Percentiles rank a stretch among this genome's conserved stretches.
Conservation (phyloP, 2,113 vertebrate genomes). For the Lutjanus erythropterus region DNA sequence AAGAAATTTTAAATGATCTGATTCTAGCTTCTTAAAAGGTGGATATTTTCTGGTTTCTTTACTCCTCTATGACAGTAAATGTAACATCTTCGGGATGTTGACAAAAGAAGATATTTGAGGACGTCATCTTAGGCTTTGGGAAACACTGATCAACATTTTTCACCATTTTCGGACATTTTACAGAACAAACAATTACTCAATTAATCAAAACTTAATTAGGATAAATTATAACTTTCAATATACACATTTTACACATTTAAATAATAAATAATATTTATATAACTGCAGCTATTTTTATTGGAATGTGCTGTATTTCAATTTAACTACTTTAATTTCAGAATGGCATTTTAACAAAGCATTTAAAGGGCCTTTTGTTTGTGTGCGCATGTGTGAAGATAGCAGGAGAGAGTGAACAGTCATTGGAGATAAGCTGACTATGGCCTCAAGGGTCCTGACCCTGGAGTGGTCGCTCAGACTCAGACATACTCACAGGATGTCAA, state of each 20-base stretch:
- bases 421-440: slow-evolving; percentile 58
- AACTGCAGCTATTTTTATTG: background rate
- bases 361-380: background rate
- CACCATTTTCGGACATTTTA: no score
- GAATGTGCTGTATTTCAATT: background rate
- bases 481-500: slow-evolving; percentile 67
- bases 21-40: no score
- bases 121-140: no score
- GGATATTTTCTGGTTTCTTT: no score
- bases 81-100: no score
- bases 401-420: slow-evolving; percentile 52
- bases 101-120: no score
- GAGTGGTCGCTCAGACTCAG: slow-evolving; percentile 62
- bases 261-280: background rate
- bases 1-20: no score
- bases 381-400: background rate
- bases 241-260: background rate
- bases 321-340: background rate
- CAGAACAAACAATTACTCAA: no score
- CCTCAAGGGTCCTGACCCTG: slow-evolving; percentile 55
- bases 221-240: background rate
- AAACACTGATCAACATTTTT: no score
- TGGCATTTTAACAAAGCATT: background rate
- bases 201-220: background rate
- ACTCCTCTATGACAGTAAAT: no score